phyloP scores from a whole-genome alignment of 2,888 invertebrate species.

The Buathra laborator region DNA sequence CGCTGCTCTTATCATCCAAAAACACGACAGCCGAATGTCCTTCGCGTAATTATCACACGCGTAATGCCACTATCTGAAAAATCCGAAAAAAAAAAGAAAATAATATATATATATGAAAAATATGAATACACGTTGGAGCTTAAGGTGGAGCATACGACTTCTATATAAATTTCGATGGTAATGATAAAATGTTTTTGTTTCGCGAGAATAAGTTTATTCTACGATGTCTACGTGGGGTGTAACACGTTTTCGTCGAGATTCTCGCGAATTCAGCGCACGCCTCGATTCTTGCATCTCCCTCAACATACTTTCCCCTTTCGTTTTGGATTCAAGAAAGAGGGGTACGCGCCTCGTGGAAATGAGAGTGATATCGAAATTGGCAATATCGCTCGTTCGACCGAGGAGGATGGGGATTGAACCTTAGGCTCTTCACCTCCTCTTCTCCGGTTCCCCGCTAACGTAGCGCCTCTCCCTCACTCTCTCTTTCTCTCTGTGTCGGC shows the following conservation, averaged over 20 bases:
- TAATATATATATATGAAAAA: not conserved
- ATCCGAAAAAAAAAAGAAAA: not conserved
- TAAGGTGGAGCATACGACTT: not conserved
- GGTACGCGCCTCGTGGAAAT: constrained; percentile 73
- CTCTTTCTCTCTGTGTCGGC: constrained; percentile 7
- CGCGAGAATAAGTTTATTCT: constrained; percentile 6
- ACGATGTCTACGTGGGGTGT: not conserved
- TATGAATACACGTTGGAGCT: not conserved
- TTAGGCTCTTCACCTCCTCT: constrained; percentile 56
- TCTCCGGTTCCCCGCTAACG: not conserved
- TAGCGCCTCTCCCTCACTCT: constrained; percentile 39
- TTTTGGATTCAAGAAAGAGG: constrained; percentile 51
- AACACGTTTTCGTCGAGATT: constrained; percentile 26
- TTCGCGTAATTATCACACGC: not conserved
- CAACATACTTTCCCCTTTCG: constrained; percentile 37
- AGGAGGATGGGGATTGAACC: constrained; percentile 53
- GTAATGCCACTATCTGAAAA: not conserved
- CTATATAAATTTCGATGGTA: not conserved
- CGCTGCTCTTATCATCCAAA: not conserved
- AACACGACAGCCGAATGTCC: not conserved
- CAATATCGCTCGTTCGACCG: constrained; percentile 77
- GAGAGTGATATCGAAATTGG: constrained; percentile 82
- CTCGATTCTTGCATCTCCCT: constrained; percentile 29
- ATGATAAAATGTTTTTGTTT: constrained; percentile 3
- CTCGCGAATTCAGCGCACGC: constrained; percentile 53